Base-by-base conservation (phyloP, 2,113 vertebrate species). In the Malaclemys terrapin region DNA sequence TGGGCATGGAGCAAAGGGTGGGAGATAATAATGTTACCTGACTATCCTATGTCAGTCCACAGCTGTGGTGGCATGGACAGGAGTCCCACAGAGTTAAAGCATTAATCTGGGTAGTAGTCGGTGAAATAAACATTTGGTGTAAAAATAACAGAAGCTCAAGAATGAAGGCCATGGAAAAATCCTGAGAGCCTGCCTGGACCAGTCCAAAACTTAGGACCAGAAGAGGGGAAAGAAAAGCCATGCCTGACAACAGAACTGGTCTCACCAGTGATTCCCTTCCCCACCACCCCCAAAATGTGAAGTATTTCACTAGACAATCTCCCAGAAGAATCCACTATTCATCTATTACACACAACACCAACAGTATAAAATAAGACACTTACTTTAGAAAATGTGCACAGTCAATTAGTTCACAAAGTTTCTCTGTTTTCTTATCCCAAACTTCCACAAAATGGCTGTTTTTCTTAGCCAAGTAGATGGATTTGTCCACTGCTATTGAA, bases 381-480 rank as follows among this genome's bases (percentile, higher is more conserved):
- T 97, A 99, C 99, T 98, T 99, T 59, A 99, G 98, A 91, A 99
- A 98, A 93, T 98, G 98, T 17, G 98, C 98, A 84, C 99, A 99
- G 96, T 99, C 98, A 87, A 99, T 99, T 54, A 98, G 96, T 96
- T 99, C 98, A 90, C 98, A 98, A 97, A 99, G 98, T 92, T 98
- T 99, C 96, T 99, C 99, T 2, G 98, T 99, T 94, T 98, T 99
- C 98, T 99, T 99, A 94, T 99, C 99, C 99, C 99, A 99, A 69
- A 99, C 98, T 98, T 99, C 99, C 5, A 99, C 98, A 35, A 98
- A 97, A 6, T 99, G 97, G 31, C 98, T 98, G n/a, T 98, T 98
- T 42, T 98, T 98, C 98, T 99, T 99, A 95, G 99, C 99, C 90
- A 99, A 90, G 96, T 99, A 99, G 80, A 99, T 98, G 50, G 97